phyloP scores from a whole-genome alignment of 2,888 invertebrate genomes.

The Lasioglossum lativentre region DNA sequence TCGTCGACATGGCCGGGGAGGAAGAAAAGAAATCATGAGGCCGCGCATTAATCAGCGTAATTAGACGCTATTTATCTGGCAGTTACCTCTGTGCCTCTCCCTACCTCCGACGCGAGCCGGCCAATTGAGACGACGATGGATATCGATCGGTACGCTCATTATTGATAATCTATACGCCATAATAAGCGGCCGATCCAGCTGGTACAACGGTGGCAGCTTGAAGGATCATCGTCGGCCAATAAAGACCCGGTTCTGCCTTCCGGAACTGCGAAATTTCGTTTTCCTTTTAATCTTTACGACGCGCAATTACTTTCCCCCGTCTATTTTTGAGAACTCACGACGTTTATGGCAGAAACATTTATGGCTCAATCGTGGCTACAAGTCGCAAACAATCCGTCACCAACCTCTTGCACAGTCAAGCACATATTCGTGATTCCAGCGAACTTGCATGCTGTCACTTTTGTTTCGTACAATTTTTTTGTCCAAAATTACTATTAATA shows the following conservation, averaged over 20 bases:
- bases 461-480: background rate
- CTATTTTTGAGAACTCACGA: background rate
- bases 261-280: slow-evolving; percentile 16
- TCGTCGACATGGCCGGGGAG: slow-evolving; percentile 45
- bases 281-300: slow-evolving; percentile 2
- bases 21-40: slow-evolving; percentile 73
- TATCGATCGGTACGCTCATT: slow-evolving; percentile 81
- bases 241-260: slow-evolving; percentile 20
- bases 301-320: slow-evolving; percentile 7
- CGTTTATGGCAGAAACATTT: background rate
- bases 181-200: slow-evolving; percentile 76
- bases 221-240: slow-evolving; percentile 73
- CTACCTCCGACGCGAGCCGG: slow-evolving; percentile 7
- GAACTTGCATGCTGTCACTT: background rate
- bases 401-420: background rate
- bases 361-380: background rate
- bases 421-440: background rate
- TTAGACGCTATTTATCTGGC: slow-evolving; percentile 82
- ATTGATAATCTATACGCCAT: slow-evolving; percentile 84
- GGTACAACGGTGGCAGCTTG: slow-evolving; percentile 78
- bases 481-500: too few relatives aligned
- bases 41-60: slow-evolving; percentile 81
- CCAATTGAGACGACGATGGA: slow-evolving; percentile 70
- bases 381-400: background rate
- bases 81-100: slow-evolving; percentile 35